These are phyloP conservation scores for Oxyscelio sp. DNA, from an alignment of 2,888 invertebrate species.

Conservation along the genomic window DNA sequence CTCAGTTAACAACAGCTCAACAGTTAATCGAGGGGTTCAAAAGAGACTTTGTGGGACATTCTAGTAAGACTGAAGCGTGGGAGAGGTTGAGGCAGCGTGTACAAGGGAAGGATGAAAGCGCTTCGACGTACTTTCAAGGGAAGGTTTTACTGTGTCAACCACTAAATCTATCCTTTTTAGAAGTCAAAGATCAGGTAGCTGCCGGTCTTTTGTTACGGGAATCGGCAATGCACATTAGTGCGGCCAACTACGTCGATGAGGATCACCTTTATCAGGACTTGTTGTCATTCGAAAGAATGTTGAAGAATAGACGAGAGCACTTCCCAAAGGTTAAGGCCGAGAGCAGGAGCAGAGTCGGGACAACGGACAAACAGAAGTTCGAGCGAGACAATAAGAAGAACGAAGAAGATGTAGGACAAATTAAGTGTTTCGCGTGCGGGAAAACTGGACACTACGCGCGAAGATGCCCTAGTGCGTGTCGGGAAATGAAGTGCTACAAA, in stretches of 20 bases:
- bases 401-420: too few species aligned
- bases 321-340: not conserved
- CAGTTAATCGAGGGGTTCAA: not conserved
- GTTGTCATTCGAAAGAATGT: not conserved
- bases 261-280: not conserved
- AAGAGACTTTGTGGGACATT: constrained; percentile 25
- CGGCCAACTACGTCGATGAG: not conserved
- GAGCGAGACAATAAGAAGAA: too few species aligned
- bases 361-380: too few species aligned
- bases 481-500: not conserved
- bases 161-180: constrained; percentile 33
- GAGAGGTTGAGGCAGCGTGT: constrained; percentile 30
- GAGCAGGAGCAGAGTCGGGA: too few species aligned
- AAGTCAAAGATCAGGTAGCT: constrained; percentile 42
- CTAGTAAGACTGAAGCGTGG: constrained; percentile 32
- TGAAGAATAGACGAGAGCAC: constrained; percentile 3
- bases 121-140: constrained; percentile 44
- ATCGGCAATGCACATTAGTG: constrained; percentile 30
- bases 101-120: constrained; percentile 34
- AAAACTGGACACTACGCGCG: constrained; percentile 10
- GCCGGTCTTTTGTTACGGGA: constrained; percentile 1
- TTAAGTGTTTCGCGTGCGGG: constrained; percentile 3
- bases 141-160: constrained; percentile 15
- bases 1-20: not conserved
- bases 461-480: not conserved